phyloP scores from a whole-genome alignment of 2,797 vertebrate species.

The Acridotheres tristis region DNA sequence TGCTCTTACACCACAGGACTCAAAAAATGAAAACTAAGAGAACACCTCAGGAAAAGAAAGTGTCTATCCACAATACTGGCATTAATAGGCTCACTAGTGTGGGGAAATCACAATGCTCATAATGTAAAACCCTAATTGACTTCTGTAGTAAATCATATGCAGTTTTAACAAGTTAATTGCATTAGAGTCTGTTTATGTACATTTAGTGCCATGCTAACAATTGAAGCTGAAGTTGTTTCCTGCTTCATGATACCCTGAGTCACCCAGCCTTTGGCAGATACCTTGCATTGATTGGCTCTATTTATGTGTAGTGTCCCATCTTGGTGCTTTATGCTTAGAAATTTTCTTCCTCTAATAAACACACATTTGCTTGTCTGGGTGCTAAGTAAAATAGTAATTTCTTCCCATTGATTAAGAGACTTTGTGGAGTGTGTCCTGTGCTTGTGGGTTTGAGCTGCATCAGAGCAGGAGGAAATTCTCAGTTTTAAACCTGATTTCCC shows the following conservation, averaged over 20 bases:
- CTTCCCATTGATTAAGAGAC: neutral
- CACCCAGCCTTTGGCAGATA: neutral
- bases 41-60: neutral
- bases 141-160: neutral
- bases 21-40: neutral
- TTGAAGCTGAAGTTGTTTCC: neutral
- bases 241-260: neutral
- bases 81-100: neutral
- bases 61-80: neutral
- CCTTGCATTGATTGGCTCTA: neutral
- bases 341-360: neutral
- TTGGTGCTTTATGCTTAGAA: neutral
- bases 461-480: neutral
- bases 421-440: neutral
- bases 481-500: neutral
- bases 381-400: neutral
- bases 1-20: neutral
- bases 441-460: neutral
- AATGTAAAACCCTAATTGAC: neutral
- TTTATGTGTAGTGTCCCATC: neutral
- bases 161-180: slow-evolving; percentile 14
- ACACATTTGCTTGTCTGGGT: neutral
- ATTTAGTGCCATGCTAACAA: neutral
- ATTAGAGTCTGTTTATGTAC: neutral
- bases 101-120: neutral